Conservation (phyloP, 2,888 invertebrate genomes). For the Eucera pruinosa region DNA sequence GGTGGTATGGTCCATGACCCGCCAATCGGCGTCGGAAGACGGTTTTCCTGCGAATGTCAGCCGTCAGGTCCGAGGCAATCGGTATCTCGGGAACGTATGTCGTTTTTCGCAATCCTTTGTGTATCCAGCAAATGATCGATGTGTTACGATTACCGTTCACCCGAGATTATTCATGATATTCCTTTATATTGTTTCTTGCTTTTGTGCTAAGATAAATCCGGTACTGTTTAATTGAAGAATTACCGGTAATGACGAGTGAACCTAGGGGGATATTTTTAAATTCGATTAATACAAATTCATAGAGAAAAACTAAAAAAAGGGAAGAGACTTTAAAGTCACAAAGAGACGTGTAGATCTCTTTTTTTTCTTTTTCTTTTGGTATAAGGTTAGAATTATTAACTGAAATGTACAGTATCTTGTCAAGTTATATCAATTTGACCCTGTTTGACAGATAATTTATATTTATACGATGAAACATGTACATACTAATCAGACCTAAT, state of each 20-base stretch:
- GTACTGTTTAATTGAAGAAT: constrained; percentile 37
- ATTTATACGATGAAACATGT: constrained; percentile 2
- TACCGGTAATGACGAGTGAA: constrained; percentile 41
- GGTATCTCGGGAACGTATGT: constrained; percentile 57
- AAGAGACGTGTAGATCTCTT: constrained; percentile 2
- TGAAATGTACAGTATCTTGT: constrained; percentile 15
- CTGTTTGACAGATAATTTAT: constrained; percentile 12
- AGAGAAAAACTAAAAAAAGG: constrained; percentile 12
- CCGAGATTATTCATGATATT: constrained; percentile 28
- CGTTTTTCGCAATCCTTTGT: constrained; percentile 63
- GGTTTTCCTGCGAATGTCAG: constrained; percentile 68
- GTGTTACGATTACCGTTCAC: constrained; percentile 43
- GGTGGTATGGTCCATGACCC: constrained; percentile 68
- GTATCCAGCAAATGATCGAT: constrained; percentile 51
- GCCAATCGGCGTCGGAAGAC: constrained; percentile 62
- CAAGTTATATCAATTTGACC: constrained; percentile 11
- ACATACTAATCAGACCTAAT: neutral
- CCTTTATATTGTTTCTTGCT: constrained; percentile 6
- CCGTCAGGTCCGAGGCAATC: constrained; percentile 62
- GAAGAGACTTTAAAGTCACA: constrained; percentile 23
- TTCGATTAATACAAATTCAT: constrained; percentile 17
- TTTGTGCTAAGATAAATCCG: constrained; percentile 14
- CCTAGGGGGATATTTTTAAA: constrained; percentile 57
- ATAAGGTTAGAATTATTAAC: constrained; percentile 45
- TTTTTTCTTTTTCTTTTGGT: neutral